Evolutionary conservation across 2,113 vertebrate genomes (phyloP).

Genomic region (Campylomormyrus tamandua): DNA sequence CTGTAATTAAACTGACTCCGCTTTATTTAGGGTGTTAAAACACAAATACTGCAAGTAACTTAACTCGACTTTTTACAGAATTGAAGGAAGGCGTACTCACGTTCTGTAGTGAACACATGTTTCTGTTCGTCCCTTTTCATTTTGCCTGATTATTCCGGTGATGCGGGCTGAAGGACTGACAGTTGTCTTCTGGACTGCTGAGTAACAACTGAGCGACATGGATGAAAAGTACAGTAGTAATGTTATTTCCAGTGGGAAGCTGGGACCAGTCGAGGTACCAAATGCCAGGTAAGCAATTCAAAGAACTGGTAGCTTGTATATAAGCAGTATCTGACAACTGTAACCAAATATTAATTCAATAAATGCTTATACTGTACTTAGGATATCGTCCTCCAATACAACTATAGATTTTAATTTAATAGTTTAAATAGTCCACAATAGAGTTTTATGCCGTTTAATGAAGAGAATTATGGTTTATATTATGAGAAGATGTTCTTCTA

Average conservation of each 20-base stretch:
- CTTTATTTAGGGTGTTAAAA: background rate
- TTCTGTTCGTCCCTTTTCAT: background rate
- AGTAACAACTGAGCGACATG: constrained; percentile 48
- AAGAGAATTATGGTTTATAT: background rate
- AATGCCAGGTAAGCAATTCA: constrained; percentile 62
- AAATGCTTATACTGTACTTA: background rate
- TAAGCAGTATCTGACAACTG: background rate
- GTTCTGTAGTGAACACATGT: background rate
- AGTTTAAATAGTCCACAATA: background rate
- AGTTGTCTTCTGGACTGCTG: background rate
- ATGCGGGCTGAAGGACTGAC: background rate
- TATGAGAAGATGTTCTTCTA: background rate
- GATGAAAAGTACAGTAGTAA: constrained; percentile 81
- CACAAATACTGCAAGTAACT: background rate
- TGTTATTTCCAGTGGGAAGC: constrained; percentile 66
- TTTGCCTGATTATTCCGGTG: background rate
- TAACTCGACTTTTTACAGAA: background rate
- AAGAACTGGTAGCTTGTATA: background rate
- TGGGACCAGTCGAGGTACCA: constrained; percentile 77
- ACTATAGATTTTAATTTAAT: background rate
- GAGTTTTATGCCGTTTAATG: background rate
- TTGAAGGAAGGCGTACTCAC: background rate
- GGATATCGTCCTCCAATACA: background rate
- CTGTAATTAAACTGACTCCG: background rate
- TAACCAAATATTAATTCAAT: background rate